Conservation (phyloP, 2,888 invertebrate species). For the Lasioglossum leucozonium region DNA sequence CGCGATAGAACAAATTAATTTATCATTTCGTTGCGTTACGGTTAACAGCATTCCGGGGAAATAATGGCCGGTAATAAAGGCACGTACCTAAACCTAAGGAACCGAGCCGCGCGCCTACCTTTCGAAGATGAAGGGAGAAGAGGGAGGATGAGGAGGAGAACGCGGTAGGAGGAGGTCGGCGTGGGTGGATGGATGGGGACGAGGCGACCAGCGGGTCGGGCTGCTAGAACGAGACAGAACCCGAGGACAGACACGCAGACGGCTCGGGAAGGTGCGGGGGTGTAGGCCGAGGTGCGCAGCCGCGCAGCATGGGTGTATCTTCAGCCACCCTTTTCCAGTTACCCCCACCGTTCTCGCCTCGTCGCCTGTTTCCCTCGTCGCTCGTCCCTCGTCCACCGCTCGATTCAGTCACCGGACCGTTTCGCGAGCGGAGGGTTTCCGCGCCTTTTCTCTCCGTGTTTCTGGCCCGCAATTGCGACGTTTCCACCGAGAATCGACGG, state of each 20-base stretch:
- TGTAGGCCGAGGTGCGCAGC: conserved; percentile 70
- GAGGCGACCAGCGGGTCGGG: conserved; percentile 1
- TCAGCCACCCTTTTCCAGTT: conserved; percentile 73
- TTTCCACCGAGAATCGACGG: neutral
- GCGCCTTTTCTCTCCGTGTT: conserved; percentile 71
- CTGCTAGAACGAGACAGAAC: conserved; percentile 32
- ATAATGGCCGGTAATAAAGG: conserved; percentile 67
- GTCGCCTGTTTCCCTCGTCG: conserved; percentile 63
- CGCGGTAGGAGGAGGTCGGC: neutral
- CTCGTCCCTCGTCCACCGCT: conserved; percentile 75
- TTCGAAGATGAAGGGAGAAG: conserved; percentile 40
- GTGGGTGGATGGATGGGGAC: conserved; percentile 29
- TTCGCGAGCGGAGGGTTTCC: conserved; percentile 79
- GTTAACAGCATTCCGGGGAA: conserved; percentile 67
- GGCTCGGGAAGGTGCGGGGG: conserved; percentile 2
- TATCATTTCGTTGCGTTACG: conserved; percentile 67
- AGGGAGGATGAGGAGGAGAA: conserved; percentile 20
- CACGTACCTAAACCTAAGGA: conserved; percentile 57
- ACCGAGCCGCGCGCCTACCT: conserved; percentile 41
- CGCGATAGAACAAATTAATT: conserved; percentile 69
- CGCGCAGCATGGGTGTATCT: conserved; percentile 80
- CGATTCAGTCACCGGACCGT: conserved; percentile 83
- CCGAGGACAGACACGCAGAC: conserved; percentile 28
- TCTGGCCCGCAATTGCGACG: conserved; percentile 1
- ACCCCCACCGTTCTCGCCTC: conserved; percentile 60